Conservation (phyloP, 2,797 vertebrate genomes). For the Eleutherodactylus coqui region DNA sequence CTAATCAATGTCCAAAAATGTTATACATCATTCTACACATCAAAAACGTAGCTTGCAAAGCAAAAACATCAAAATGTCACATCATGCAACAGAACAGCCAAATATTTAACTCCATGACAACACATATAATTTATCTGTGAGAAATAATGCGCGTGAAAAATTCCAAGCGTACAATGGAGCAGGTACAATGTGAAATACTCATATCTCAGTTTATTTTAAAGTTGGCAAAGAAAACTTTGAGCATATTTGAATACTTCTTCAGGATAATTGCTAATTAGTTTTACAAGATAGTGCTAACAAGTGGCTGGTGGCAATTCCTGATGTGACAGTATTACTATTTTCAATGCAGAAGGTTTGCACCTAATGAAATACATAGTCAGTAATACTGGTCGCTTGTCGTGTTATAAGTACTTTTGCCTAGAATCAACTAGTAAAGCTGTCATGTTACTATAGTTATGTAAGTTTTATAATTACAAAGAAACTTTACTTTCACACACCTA, state of each 20-base stretch:
- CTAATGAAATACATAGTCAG: constrained; percentile 45
- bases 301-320: constrained; percentile 44
- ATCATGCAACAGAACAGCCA: not conserved
- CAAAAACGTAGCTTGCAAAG: constrained; percentile 4
- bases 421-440: constrained; percentile 26
- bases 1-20: constrained; percentile 25
- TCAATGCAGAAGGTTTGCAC: constrained; percentile 52
- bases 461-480: not conserved
- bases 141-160: not conserved
- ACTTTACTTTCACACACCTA: not conserved
- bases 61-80: constrained; percentile 1
- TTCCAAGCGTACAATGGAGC: not conserved
- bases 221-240: not conserved
- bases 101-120: not conserved
- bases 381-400: not conserved
- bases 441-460: constrained; percentile 17
- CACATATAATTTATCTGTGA: not conserved
- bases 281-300: constrained; percentile 46
- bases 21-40: not conserved
- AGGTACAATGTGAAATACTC: not conserved
- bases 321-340: constrained; percentile 56
- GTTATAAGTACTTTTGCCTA: constrained; percentile 30
- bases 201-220: constrained; percentile 16
- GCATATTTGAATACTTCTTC: not conserved
- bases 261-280: constrained; percentile 55